Conservation (phyloP, 2,113 vertebrate species). For the Manacus vitellinus region DNA sequence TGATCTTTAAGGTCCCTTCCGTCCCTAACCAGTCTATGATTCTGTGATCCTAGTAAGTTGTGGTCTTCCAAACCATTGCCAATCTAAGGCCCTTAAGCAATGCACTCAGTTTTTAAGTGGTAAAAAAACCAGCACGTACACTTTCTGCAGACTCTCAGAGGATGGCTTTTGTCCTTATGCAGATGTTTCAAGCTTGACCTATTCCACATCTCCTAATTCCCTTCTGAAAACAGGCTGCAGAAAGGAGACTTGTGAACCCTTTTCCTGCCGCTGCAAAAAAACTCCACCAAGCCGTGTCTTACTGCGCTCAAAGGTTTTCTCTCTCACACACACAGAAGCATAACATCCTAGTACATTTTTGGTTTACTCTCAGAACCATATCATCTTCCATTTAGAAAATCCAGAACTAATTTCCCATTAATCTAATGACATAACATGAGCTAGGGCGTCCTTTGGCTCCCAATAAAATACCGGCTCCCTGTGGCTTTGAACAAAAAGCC, state of each 20-base stretch:
- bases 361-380: background rate
- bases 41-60: background rate
- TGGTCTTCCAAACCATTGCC: background rate
- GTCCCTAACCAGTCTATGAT: background rate
- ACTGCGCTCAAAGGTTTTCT: background rate
- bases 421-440: background rate
- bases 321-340: background rate
- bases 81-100: background rate
- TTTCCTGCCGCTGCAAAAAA: background rate
- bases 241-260: background rate
- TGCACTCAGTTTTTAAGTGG: background rate
- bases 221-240: background rate
- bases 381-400: background rate
- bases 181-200: background rate
- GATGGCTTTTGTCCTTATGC: background rate
- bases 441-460: background rate
- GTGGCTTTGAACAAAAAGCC: background rate
- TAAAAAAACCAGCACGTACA: background rate
- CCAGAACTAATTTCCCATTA: background rate
- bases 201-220: background rate
- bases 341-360: background rate
- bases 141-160: background rate
- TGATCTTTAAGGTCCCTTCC: background rate
- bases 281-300: background rate
- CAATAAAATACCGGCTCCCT: accelerated